Evolutionary conservation across 2,797 vertebrate species (phyloP).

Genomic region (Lutjanus campechanus): DNA sequence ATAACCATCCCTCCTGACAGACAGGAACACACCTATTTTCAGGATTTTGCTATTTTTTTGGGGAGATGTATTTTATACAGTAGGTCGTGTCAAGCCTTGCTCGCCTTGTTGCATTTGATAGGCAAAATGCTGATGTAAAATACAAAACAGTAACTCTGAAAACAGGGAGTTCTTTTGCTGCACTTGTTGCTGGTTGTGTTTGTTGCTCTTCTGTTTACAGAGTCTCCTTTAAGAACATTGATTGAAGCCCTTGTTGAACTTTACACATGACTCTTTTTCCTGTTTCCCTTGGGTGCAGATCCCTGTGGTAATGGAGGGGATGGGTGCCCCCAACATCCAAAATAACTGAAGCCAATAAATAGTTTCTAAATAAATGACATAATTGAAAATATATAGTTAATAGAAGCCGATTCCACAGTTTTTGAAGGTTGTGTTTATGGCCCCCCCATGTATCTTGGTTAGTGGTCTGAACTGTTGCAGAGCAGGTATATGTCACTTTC

Average conservation of each 20-base stretch:
- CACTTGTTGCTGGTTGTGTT: slow-evolving; percentile 17
- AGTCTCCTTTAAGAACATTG: not conserved
- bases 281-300: not conserved
- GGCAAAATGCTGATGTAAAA: slow-evolving; percentile 32
- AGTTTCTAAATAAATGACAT: too few species aligned
- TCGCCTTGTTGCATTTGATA: slow-evolving; percentile 41
- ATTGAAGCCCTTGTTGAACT: not conserved
- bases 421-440: too few species aligned
- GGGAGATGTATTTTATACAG: slow-evolving; percentile 37
- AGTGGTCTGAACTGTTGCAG: too few species aligned
- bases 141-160: slow-evolving; percentile 1
- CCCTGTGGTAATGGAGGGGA: too few species aligned
- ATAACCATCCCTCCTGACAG: slow-evolving; percentile 67
- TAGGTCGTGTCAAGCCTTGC: slow-evolving; percentile 39
- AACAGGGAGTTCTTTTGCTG: slow-evolving; percentile 20
- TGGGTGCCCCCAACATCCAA: too few species aligned
- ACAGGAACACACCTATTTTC: slow-evolving; percentile 54
- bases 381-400: too few species aligned
- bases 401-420: too few species aligned
- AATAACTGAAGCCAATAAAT: too few species aligned
- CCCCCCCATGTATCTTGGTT: too few species aligned
- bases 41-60: slow-evolving; percentile 31
- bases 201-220: not conserved
- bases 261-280: not conserved
- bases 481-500: too few species aligned